These are phyloP conservation scores for Echinometra lucunter DNA, from an alignment of 53 echinoderm and acorn worm genomes.

Conservation along the genomic window DNA sequence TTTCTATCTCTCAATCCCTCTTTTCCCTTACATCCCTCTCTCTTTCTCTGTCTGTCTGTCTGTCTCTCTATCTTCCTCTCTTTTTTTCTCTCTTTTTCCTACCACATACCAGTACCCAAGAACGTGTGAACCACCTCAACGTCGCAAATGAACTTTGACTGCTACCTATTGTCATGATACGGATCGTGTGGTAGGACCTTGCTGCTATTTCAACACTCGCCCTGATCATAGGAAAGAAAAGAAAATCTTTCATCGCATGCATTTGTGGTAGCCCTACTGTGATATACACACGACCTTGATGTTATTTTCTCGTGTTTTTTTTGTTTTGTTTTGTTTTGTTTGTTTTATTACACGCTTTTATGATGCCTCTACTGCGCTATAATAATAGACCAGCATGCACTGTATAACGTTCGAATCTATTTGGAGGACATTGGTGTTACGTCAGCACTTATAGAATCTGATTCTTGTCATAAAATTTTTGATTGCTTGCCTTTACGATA, in stretches of 20 bases:
- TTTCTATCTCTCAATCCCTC: conserved; percentile 22
- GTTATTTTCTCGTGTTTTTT: too few relatives aligned
- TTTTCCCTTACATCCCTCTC: background rate
- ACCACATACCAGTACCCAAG: background rate
- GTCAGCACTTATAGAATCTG: too few relatives aligned
- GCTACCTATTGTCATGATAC: background rate
- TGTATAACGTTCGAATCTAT: too few relatives aligned
- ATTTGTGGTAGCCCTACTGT: background rate
- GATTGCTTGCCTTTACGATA: too few relatives aligned
- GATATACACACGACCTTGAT: background rate
- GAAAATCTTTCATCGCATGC: background rate
- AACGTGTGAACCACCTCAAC: background rate
- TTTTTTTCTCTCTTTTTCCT: conserved; percentile 14
- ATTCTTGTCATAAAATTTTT: too few relatives aligned
- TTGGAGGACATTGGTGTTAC: too few relatives aligned
- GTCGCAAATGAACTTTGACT: background rate
- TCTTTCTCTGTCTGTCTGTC: background rate
- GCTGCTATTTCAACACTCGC: background rate
- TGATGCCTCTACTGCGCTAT: too few relatives aligned
- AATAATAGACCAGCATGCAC: too few relatives aligned
- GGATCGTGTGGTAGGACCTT: background rate
- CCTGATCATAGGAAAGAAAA: background rate
- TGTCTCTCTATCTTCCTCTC: background rate
- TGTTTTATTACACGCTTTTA: too few relatives aligned
- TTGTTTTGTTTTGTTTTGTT: too few relatives aligned